Base-by-base conservation (phyloP, 2,888 invertebrate species). In the Drosophila algonquin region DNA sequence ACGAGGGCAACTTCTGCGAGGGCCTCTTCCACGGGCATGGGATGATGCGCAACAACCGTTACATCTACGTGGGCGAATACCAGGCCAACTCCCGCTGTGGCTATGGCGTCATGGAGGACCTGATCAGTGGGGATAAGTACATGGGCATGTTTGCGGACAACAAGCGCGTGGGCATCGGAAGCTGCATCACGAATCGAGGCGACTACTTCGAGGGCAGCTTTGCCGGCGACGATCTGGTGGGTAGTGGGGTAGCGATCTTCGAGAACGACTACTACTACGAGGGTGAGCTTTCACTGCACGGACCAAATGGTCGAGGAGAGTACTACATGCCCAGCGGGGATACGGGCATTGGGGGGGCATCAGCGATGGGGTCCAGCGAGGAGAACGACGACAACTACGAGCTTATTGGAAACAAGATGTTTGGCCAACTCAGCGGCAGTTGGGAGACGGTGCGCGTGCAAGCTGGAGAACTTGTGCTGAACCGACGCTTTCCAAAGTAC, bases 51-150 rank as follows among this genome's bases (percentile, higher is more conserved):
- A 96, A 96, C 87, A 97, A 97, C 24, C 95, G 95, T 76, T 96
- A 96, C 87, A 95, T 95, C 63, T 98, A 98, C 90, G 96, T 97
- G n/a, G 98, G 98, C 0, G 97, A 97, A 87, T 98, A 97, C 96
- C 93, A 94, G 14, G 93, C 93, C 57, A 97, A 97, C 21, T 94
- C 94, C 2, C 95, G 95, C 79, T 95, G 95, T 79, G 98, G 98
- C 0, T 98, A 98, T 84, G 98, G 98, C 0, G 96, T 98, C 1
- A 95, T 97, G 94, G 97, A 98, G 89, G 96, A 97, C 85, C 96
- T 97, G 56, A 94, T 95, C 30, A 96, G 95, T 82, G 97, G 97
- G 2, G 97, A 97, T 91, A 97, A 98, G 91, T 98, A 98, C 91
- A 94, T 98, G 91, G 98, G 98, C 7, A 95, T 95, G 92, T 98